A percentile compares a stretch with the other conserved stretches of the same genome.
phyloP scores from a whole-genome alignment of 2,113 vertebrate genomes.

The Rattus norvegicus region DNA sequence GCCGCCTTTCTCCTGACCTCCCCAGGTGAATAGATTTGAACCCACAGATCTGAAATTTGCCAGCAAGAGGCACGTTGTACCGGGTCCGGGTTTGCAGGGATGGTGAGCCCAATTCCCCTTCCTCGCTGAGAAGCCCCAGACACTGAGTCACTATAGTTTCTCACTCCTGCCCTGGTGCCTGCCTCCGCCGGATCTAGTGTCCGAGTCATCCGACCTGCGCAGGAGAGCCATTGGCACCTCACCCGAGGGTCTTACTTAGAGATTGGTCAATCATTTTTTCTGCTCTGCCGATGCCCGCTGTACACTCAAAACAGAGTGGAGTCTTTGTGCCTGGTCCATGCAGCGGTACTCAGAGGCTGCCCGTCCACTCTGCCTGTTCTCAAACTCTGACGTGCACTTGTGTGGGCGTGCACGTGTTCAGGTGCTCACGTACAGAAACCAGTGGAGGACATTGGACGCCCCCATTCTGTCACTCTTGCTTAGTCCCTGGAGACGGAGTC shows the following conservation, averaged over 20 bases:
- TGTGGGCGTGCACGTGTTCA: neutral
- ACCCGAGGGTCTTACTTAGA: fast-evolving
- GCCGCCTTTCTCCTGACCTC: neutral
- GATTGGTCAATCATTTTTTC: neutral
- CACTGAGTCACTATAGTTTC: neutral
- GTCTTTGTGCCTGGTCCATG: fast-evolving
- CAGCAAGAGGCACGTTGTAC: neutral
- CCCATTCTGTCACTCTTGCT: neutral
- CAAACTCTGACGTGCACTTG: neutral
- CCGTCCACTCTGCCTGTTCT: fast-evolving
- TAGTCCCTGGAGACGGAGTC: neutral
- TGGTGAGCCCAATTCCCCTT: neutral
- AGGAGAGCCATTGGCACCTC: fast-evolving
- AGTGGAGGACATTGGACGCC: neutral
- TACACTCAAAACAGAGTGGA: fast-evolving
- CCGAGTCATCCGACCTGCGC: neutral
- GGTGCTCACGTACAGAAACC: neutral
- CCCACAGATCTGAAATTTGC: neutral
- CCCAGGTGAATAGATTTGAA: neutral
- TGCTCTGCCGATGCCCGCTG: neutral
- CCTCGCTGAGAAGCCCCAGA: neutral
- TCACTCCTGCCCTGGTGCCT: neutral
- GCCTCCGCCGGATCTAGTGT: fast-evolving
- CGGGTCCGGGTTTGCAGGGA: neutral
- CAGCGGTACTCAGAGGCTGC: neutral